These are phyloP conservation scores for Drosophila seguyi DNA, from an alignment of 1,140 invertebrate species.

Conservation along the genomic window DNA sequence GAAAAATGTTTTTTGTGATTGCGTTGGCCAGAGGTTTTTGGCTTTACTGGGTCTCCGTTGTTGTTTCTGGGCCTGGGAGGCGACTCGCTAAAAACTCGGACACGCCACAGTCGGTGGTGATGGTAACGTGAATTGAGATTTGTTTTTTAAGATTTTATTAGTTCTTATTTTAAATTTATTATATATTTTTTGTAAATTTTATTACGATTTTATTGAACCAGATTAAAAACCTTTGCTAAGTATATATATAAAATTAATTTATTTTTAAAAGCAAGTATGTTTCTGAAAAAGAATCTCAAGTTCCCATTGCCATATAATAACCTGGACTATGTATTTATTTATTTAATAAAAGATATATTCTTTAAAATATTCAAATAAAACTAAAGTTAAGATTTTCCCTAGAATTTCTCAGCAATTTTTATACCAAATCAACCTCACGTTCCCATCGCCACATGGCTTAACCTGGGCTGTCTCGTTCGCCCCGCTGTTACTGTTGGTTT, in stretches of 20 bases:
- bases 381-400: no score
- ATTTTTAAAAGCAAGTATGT: no score
- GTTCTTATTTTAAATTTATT: not conserved
- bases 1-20: slow-evolving; percentile 62
- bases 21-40: slow-evolving; percentile 37
- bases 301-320: no score
- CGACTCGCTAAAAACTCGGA: slow-evolving; percentile 74
- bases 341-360: no score
- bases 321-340: no score
- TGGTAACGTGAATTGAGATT: slow-evolving; percentile 1
- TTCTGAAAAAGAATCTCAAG: no score
- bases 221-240: no score
- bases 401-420: not conserved
- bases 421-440: slow-evolving; percentile 16
- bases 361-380: not conserved
- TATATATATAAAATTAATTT: no score
- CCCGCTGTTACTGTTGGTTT: slow-evolving; percentile 64
- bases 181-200: not conserved
- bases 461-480: slow-evolving; percentile 53
- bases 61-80: slow-evolving; percentile 48
- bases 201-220: not conserved
- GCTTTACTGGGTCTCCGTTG: slow-evolving; percentile 9
- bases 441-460: slow-evolving; percentile 29
- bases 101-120: slow-evolving; percentile 69
- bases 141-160: not conserved